Base-by-base conservation (phyloP, 2,888 invertebrate genomes). In the Gerris lacustris region DNA sequence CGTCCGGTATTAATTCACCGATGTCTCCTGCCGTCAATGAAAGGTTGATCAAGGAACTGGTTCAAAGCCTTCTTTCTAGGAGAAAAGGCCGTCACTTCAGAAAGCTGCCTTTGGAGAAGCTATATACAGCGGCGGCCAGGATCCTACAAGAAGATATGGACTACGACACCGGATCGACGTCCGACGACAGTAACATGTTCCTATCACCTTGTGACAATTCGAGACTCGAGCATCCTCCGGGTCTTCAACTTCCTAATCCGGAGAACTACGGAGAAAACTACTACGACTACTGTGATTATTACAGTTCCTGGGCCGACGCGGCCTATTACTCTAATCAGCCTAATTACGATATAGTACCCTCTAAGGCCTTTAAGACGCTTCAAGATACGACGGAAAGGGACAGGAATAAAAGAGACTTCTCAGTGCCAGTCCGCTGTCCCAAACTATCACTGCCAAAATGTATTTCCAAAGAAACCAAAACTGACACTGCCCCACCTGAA, bases 131-230 rank as follows among this genome's bases (percentile, higher is more conserved):
- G 63, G 84, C 86, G 17, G 81, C 85, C 76, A 80, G 83, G 73
- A 83, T 86, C 71, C 77, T 87, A 43, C 83, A 84, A 76, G 84
- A 86, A 79, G 84, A 85, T 73, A 79, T 83, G 76, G 84, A 84
- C 70, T 78, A 80, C 68, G 83, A 83, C 64, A 79, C 79, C 18
- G 81, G 81, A 72, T 80, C 82, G 5, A 76, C 76, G 6, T 79
- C 80, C 1, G 81, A 81, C 70, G 81, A 82, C 44, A 77, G 78
- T 67, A 75, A 76, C 67, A 72, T 74, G 68, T 70, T 74, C 31
- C 67, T 72, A 6, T 73, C 74, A 44, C 67, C 67, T 17, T 7
- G 43, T 66, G 18, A 66, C 17, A 66, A 66, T 66, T 31, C 31
- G 31, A 9, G n/a, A 67, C 7, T 44, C 11, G 15, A 67, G 6